Conservation (phyloP, 2,113 vertebrate genomes). For the Scomber colias region DNA sequence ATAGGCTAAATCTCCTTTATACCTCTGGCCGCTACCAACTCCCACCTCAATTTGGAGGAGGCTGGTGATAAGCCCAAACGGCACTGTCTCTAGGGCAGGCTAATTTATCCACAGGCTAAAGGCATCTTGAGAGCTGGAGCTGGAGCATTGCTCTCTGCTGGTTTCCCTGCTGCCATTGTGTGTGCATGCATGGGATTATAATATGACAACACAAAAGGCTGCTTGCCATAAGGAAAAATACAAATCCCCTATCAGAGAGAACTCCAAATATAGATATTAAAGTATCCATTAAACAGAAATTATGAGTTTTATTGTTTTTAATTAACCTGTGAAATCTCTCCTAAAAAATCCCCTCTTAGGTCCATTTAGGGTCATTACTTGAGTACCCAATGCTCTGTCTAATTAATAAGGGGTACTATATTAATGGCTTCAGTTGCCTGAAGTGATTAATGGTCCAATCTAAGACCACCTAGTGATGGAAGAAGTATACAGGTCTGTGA, state of each 20-base stretch:
- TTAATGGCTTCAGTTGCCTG: neutral
- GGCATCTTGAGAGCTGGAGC: slow-evolving; percentile 43
- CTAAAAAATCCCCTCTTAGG: neutral
- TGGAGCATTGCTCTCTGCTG: slow-evolving; percentile 14
- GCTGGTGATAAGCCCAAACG: slow-evolving; percentile 66
- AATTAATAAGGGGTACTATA: neutral
- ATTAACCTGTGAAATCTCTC: neutral
- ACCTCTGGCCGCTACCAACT: slow-evolving; percentile 70
- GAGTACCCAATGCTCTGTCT: neutral
- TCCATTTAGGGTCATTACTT: neutral
- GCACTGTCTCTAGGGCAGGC: slow-evolving; percentile 58
- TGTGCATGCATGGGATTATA: slow-evolving; percentile 9
- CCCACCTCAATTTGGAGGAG: slow-evolving; percentile 83
- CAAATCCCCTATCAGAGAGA: neutral
- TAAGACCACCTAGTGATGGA: neutral
- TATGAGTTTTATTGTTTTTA: neutral
- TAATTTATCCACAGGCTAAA: slow-evolving; percentile 72
- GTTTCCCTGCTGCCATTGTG: slow-evolving; percentile 20
- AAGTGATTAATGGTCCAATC: slow-evolving; percentile 26
- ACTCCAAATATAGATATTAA: no score
- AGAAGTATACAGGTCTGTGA: neutral
- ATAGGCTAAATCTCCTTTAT: slow-evolving; percentile 76
- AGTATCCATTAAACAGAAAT: no score
- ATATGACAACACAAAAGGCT: neutral
- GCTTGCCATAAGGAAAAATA: neutral